Conservation (phyloP, 2,113 vertebrate species). For the Dolichallabes microphthalmus region DNA sequence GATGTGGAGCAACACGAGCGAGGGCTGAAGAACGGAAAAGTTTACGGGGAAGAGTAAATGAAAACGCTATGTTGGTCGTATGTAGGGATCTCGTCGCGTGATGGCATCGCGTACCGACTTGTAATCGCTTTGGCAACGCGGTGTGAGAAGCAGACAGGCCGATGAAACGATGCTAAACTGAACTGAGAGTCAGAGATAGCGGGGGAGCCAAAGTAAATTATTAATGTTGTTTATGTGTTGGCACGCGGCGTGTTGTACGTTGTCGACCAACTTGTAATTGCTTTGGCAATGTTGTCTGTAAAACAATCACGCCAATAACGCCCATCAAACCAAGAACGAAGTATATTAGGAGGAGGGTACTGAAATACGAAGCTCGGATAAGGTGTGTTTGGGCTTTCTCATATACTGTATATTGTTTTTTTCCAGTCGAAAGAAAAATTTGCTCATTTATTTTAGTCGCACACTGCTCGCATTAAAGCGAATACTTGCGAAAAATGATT, state of each 20-base stretch:
- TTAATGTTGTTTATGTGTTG: conserved; percentile 14
- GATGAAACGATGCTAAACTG: neutral
- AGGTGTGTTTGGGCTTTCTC: neutral
- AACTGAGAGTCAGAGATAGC: conserved; percentile 14
- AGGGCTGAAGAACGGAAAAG: conserved; percentile 40
- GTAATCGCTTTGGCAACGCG: conserved; percentile 4
- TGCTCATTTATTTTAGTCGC: neutral
- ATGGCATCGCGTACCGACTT: neutral
- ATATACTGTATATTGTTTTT: neutral
- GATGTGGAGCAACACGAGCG: neutral
- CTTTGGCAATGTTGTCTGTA: neutral
- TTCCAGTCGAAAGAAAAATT: neutral
- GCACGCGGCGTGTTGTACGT: neutral
- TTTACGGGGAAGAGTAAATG: conserved; percentile 45
- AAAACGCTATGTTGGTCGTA: neutral
- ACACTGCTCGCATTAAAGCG: neutral
- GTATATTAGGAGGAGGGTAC: neutral
- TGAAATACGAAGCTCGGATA: neutral
- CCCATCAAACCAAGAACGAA: neutral
- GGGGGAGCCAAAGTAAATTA: conserved; percentile 14
- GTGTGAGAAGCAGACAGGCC: conserved; percentile 5
- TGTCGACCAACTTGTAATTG: conserved; percentile 13
- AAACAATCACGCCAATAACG: neutral
- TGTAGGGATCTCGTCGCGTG: neutral
- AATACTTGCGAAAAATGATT: neutral